Evolutionary conservation across 2,888 invertebrate species (phyloP), one percentile per base, ranked within the genome.

Genomic region (Drosophila stalkeri): DNA sequence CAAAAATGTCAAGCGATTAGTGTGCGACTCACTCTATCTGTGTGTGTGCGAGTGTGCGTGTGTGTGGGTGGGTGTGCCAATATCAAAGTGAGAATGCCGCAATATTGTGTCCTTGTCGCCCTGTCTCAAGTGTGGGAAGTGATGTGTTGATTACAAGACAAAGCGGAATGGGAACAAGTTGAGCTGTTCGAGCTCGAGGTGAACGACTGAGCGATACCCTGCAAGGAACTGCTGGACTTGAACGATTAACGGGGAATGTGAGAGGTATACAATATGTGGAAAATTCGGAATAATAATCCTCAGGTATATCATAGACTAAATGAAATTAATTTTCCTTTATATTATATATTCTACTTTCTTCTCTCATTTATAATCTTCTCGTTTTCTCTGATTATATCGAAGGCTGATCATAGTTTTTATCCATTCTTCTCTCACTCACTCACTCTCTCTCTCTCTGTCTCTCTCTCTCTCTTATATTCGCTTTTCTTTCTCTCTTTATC

Each of bases 111-210:
- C 57, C 70, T 64, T 39, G 43, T 44, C 39, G 54, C 39, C 43
- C 49, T 43, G 59, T 23, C 47, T 78, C 84, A 76, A 81, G 87
- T 89, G 79, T 84, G 89, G 89, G 75, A 84, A 89, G 82, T 84
- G 81, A 85, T 89, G 89, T 86, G 84, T 89, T 85, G 84, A 85
- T 85, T 89, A 79, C 79, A 78, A 51, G 88, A 78, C 83, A 86
- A 82, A 46, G 37, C 63, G 47, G 47, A 65, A 54, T 35, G 52
- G 11, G 20, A 16, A 54, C 51, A 51, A 20, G 51, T 18, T 18
- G 51, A 0, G 14, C 12, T 14, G 18, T 12, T 51, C 33, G 18
- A 33, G 20, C 8, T 14, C 7, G 33, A 18, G 2, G 1, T 51
- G 51, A 35, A 35, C 51, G 51, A 51, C 51, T 20, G 8, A 3